Base-by-base conservation (phyloP, 1,140 invertebrate species). In the Calliphora vicina region DNA sequence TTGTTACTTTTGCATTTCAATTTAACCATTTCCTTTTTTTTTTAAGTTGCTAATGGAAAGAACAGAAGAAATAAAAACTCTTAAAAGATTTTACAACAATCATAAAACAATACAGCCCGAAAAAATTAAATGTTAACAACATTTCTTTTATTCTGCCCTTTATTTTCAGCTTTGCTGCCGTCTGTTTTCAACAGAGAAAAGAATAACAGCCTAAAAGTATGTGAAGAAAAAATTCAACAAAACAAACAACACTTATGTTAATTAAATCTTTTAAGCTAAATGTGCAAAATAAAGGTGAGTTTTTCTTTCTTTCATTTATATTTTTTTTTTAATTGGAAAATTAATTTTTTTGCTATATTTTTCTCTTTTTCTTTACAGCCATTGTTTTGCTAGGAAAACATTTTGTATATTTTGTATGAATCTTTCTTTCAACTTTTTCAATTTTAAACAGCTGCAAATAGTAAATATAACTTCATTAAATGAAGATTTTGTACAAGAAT, bases 221-320 rank as follows among this genome's bases (percentile, higher is more conserved):
- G n/a, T n/a, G n/a, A n/a, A n/a, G 27, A 17, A 35, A 17, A 12
- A 17, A 15, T 74, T 35, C 35, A 74, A 74, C 13, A 74, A 74
- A 42, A 74, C 27, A 23, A 78, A 23, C 17, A 78, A 78, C 42
- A 78, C 74, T 78, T 78, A 78, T 78, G 74, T 78, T 78, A 78
- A 78, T 78, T 78, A 78, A 78, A 78, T 78, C 74, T 78, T 20
- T 78, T 78, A 78, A 78, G 74, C 27, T 81, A 50, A 81, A 81
- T 50, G 43, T 61, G 26, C n/a, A 81, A 57, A 23, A 25, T 57
- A 81, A 81, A 81, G 80, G 43, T 81, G 17, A 57, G 43, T 43
- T 80, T 80, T 42, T 26, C n/a, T 43, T 50, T 50, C 43, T 67
- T 67, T 35, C 26, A 2, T 74, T 26, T 29, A 8, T 20, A 76